These are phyloP conservation scores for Hirudinaria manillensis DNA, from an alignment of 2,888 invertebrate species.

Conservation along the genomic window DNA sequence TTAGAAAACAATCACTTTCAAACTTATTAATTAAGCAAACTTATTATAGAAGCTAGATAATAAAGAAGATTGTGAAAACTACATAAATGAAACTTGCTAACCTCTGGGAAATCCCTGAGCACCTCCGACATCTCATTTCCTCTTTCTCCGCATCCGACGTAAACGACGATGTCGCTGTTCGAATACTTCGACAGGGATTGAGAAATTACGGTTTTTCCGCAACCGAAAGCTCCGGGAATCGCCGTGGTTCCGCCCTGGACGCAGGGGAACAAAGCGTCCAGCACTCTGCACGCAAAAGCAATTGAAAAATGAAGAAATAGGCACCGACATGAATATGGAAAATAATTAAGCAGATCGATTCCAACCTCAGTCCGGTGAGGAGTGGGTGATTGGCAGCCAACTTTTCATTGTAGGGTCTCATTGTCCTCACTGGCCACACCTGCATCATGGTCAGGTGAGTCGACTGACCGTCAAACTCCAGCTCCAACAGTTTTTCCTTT, in stretches of 20 bases:
- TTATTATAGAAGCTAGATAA: background rate
- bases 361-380: constrained; percentile 75
- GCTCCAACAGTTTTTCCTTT: constrained; percentile 89
- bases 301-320: background rate
- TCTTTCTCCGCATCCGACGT: constrained; percentile 99
- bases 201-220: constrained; percentile 99
- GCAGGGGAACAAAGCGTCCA: constrained; percentile 97
- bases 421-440: constrained; percentile 98
- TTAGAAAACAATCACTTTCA: background rate
- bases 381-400: constrained; percentile 95
- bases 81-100: constrained; percentile 31
- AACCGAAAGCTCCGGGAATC: constrained; percentile 98
- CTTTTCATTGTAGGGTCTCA: constrained; percentile 93
- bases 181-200: constrained; percentile 98
- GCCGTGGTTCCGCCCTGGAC: constrained; percentile 98
- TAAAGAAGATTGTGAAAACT: too few species aligned
- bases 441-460: constrained; percentile 91
- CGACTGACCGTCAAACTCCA: constrained; percentile 93
- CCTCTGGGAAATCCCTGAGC: constrained; percentile 93
- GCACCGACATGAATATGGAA: background rate
- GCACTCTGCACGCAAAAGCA: constrained; percentile 62
- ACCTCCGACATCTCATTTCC: constrained; percentile 99
- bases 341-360: background rate
- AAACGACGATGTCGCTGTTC: constrained; percentile 97
- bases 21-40: background rate